These are phyloP conservation scores for Amiota minor DNA, from an alignment of 2,888 invertebrate genomes.

Conservation along the genomic window DNA sequence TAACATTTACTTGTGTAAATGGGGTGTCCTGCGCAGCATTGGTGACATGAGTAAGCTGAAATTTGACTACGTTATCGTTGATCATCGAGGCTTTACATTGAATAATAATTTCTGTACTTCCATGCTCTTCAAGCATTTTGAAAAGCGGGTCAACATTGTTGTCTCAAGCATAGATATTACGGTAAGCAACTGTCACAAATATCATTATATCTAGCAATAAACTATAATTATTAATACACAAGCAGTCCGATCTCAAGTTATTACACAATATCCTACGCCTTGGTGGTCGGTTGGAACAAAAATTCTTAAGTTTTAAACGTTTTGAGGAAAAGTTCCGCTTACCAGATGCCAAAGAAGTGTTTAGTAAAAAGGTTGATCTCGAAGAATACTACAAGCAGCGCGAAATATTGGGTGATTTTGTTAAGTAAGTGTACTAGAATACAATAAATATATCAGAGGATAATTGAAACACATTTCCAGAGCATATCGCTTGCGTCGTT, in stretches of 20 bases:
- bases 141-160: conserved; percentile 67
- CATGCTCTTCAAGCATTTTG: conserved; percentile 69
- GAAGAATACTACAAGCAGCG: conserved; percentile 72
- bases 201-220: not conserved
- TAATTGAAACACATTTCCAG: conserved; percentile 43
- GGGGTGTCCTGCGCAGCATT: conserved; percentile 66
- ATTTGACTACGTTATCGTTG: conserved; percentile 70
- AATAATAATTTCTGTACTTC: conserved; percentile 70
- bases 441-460: not conserved
- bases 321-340: conserved; percentile 69
- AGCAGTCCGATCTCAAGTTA: conserved; percentile 68
- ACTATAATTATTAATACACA: conserved; percentile 2
- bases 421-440: conserved; percentile 61
- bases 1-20: conserved; percentile 68
- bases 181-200: conserved; percentile 47
- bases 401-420: conserved; percentile 69
- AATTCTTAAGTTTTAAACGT: conserved; percentile 53
- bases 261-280: conserved; percentile 67
- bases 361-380: conserved; percentile 63
- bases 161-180: conserved; percentile 71
- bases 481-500: conserved; percentile 70
- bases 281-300: conserved; percentile 67
- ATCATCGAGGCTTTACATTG: conserved; percentile 69
- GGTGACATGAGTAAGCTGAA: conserved; percentile 63
- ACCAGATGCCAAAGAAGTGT: conserved; percentile 65